A percentile compares a stretch with the other conserved stretches of the same genome.
Conservation (phyloP, 1,140 invertebrate species). For the Caerostris extrusa region DNA sequence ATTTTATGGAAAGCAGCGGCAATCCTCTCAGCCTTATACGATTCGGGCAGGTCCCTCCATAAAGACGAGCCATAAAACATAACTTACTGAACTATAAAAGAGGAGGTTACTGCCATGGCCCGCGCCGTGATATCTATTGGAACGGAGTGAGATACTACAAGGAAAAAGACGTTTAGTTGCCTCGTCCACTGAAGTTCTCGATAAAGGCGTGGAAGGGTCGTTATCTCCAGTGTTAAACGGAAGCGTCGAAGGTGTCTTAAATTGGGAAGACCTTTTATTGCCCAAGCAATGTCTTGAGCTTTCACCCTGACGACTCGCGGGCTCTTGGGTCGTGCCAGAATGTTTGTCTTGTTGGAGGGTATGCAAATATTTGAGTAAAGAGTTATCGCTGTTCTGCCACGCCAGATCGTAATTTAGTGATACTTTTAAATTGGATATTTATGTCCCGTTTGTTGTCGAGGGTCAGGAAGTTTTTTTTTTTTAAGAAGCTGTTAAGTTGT, state of each 20-base stretch:
- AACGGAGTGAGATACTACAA: not conserved
- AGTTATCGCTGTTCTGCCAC: not conserved
- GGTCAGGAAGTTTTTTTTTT: not conserved
- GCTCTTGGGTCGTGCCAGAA: not conserved
- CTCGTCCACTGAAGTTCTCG: not conserved
- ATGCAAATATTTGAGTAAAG: conserved; percentile 38
- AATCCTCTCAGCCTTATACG: conserved; percentile 15
- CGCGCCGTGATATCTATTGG: not conserved
- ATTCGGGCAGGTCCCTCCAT: not conserved
- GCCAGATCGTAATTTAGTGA: conserved; percentile 36
- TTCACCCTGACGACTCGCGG: not conserved
- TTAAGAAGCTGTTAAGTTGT: not conserved
- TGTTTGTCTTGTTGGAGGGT: not conserved
- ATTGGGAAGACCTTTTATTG: conserved; percentile 39
- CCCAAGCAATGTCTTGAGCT: not conserved
- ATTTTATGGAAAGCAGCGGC: conserved; percentile 28
- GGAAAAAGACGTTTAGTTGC: conserved; percentile 22
- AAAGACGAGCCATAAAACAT: conserved; percentile 3
- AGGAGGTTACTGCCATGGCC: conserved; percentile 13
- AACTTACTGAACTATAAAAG: conserved; percentile 51
- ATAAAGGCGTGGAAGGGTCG: conserved; percentile 19
- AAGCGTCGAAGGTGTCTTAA: conserved; percentile 47
- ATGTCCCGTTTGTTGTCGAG: not conserved
- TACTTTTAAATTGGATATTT: conserved; percentile 33
- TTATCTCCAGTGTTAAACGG: conserved; percentile 30